Evolutionary conservation across 2,888 invertebrate genomes (phyloP).

Genomic region (Pristionchus maxplancki): DNA sequence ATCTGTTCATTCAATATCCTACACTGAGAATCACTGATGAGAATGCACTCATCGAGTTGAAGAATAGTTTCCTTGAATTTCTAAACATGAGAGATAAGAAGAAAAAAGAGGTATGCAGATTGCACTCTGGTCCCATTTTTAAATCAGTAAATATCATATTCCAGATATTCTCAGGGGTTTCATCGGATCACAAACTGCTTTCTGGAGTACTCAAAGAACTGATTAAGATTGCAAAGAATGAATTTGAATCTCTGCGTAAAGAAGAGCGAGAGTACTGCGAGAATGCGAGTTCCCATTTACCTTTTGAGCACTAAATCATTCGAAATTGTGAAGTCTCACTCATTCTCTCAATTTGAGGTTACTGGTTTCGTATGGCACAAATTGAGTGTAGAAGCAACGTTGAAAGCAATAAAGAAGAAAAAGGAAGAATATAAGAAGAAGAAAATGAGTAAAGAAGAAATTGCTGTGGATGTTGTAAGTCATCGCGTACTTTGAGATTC

Average conservation of each 20-base stretch:
- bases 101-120: neutral
- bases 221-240: neutral
- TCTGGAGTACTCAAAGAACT: neutral
- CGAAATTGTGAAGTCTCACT: too few species aligned
- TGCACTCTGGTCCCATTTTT: too few species aligned
- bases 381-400: neutral
- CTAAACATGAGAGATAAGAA: neutral
- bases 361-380: neutral
- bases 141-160: neutral
- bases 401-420: neutral
- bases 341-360: too few species aligned
- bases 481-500: too few species aligned
- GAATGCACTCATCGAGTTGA: neutral
- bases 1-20: neutral
- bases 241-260: neutral
- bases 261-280: neutral
- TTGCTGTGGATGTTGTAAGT: neutral
- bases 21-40: neutral
- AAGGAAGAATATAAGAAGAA: neutral
- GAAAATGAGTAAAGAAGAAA: neutral
- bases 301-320: too few species aligned
- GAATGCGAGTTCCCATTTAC: too few species aligned
- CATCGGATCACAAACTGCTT: neutral
- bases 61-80: neutral
- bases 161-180: neutral